Conservation (phyloP, 2,888 invertebrate genomes). For the Mesorhabditis spiculigera region DNA sequence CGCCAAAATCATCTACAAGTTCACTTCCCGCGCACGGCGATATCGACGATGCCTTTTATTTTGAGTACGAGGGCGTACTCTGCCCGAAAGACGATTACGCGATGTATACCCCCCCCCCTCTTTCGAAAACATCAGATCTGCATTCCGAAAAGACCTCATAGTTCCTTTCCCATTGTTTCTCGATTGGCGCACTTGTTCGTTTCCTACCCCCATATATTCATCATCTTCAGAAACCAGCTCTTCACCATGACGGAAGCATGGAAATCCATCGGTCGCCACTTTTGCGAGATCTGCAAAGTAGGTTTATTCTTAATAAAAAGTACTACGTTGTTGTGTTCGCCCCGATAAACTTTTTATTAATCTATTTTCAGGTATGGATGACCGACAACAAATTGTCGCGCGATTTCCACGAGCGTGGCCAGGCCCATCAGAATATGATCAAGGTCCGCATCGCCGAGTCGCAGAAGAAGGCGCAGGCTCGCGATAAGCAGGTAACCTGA, state of each 20-base stretch:
- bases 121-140: no score
- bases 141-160: no score
- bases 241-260: background rate
- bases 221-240: no score
- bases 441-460: background rate
- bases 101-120: no score
- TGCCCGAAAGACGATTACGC: no score
- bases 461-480: background rate
- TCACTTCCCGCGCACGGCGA: no score
- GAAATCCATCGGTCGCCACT: background rate
- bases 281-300: slow-evolving; percentile 4
- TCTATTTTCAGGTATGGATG: slow-evolving; percentile 2
- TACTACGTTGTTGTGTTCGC: background rate
- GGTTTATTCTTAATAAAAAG: background rate
- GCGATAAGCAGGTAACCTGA: background rate
- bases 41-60: no score
- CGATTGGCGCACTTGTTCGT: no score
- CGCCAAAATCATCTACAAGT: no score
- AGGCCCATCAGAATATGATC: background rate
- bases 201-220: no score
- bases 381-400: slow-evolving; percentile 2
- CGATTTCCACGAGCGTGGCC: background rate
- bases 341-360: background rate
- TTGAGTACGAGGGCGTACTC: no score
- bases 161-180: no score